These are phyloP conservation scores for Drosophila kurseongensis DNA, from an alignment of 1,140 invertebrate species.

Conservation along the genomic window DNA sequence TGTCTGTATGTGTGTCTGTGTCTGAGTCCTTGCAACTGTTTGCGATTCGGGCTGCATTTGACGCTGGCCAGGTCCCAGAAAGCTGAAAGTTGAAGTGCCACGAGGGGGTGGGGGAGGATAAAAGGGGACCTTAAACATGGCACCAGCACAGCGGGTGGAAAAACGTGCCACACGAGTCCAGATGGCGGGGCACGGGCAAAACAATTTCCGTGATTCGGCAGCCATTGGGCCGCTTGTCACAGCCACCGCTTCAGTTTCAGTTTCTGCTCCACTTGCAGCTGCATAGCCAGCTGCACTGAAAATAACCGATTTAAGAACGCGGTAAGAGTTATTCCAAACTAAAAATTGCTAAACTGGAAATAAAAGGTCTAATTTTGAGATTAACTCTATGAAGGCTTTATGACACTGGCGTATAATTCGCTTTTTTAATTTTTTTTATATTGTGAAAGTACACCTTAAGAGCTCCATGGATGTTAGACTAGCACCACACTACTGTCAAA, in stretches of 20 bases:
- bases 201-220: constrained; percentile 61
- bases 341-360: no score
- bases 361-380: no score
- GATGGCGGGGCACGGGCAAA: constrained; percentile 28
- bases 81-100: constrained; percentile 22
- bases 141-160: constrained; percentile 6
- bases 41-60: constrained; percentile 42
- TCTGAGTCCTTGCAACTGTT: constrained; percentile 45
- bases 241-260: constrained; percentile 29
- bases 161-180: constrained; percentile 43
- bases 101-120: background rate
- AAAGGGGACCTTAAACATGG: background rate
- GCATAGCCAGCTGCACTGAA: constrained; percentile 13
- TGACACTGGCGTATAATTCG: no score
- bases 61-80: constrained; percentile 25
- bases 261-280: constrained; percentile 20
- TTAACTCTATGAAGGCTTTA: no score
- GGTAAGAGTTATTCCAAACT: no score
- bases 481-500: no score
- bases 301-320: background rate
- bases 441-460: no score
- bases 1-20: no score
- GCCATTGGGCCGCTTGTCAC: constrained; percentile 48
- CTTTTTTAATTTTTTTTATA: no score
- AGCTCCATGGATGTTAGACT: no score